Evolutionary conservation across 2,797 vertebrate genomes (phyloP), one percentile per base, ranked within the genome.

Genomic region (Protosalanx chinensis): DNA sequence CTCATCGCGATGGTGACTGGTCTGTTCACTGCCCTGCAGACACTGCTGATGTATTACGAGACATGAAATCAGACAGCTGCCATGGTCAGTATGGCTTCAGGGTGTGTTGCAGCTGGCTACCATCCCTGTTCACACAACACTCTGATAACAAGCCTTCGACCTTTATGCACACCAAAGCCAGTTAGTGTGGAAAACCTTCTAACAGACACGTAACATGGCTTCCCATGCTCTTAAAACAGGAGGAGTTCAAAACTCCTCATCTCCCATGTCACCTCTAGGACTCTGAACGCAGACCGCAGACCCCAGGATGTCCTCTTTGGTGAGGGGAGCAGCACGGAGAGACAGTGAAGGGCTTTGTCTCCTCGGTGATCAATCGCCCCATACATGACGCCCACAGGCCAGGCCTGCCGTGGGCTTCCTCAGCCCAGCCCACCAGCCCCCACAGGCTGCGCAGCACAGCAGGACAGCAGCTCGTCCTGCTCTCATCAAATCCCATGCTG

Each of bases 381-480:
- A 89, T 88, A 89, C 84, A 90, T 85, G 84, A 89, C 86, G 84
- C 89, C 90, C 86, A 89, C 90, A 57, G 69, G 4, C 72, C 80
- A 80, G 82, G 85, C 82, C 83, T 75, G 73, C 46, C 1, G 87
- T 88, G 82, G 88, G 90, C 80, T 76, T 81, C 73, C 76, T 30
- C 60, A 41, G 30, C 53, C 33, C 41, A 29, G 57, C 60, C 58
- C 35, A 60, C 64, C 41, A 51, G n/a, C 64, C 64, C 41, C 35
- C 41, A 51, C 64, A 30, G 58, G 6, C 66, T 15, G 62, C 23
- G 7, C 41, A 46, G 37, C 68, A 61, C 68, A 66, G 41, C 41
- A 35, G 80, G 83, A 79, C 74, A 64, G 74, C 65, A 62, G 71
- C 60, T 49, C 41, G 5, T 13, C 15, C 27, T 13, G 27, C 23